Conservation (phyloP, 2,113 vertebrate genomes). For the Taurulus bubalis region DNA sequence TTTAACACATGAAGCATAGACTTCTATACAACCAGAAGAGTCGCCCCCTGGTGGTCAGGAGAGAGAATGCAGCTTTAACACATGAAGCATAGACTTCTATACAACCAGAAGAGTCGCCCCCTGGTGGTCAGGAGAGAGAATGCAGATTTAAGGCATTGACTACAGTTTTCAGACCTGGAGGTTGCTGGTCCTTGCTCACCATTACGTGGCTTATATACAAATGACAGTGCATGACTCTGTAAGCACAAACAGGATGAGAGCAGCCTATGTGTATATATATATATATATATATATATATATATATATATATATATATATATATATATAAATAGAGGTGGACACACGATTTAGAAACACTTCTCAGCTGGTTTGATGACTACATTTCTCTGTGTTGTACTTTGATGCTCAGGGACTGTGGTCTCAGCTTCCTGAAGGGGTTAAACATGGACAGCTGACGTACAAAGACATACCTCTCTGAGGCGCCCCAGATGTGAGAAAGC, state of each 20-base stretch:
- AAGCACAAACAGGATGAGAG: neutral
- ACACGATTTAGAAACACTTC: neutral
- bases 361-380: neutral
- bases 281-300: neutral
- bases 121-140: neutral
- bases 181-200: neutral
- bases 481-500: neutral
- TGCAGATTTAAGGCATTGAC: neutral
- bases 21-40: neutral
- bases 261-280: no score
- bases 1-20: neutral
- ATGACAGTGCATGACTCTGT: neutral
- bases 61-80: no score
- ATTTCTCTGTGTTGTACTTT: neutral
- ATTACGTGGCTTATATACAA: neutral
- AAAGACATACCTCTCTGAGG: neutral
- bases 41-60: neutral
- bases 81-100: neutral
- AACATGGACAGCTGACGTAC: neutral
- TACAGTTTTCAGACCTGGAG: neutral
- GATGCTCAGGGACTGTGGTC: neutral
- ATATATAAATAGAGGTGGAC: neutral
- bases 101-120: neutral
- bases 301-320: no score
- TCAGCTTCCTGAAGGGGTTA: neutral